phyloP scores from a whole-genome alignment of 2,797 vertebrate species.

The Varecia variegata region DNA sequence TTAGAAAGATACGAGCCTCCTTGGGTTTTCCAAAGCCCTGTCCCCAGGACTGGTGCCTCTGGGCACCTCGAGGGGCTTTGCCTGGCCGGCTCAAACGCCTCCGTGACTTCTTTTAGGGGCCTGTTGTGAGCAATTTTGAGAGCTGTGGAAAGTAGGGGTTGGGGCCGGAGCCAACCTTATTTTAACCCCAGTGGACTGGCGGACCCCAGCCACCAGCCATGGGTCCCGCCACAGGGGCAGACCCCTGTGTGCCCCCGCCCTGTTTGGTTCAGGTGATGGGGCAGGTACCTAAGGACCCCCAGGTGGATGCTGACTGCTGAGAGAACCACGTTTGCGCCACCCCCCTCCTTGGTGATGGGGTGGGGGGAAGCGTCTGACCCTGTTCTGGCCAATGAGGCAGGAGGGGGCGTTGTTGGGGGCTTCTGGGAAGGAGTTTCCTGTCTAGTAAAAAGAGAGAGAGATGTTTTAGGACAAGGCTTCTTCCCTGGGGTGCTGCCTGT shows the following conservation, averaged over 20 bases:
- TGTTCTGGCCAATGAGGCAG: background rate
- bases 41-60: background rate
- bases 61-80: rapidly evolving
- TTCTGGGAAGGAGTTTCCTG: background rate
- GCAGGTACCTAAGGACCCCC: background rate
- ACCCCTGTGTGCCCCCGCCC: background rate
- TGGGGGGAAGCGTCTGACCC: background rate
- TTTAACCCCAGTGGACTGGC: background rate
- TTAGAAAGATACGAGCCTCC: background rate
- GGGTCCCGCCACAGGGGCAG: background rate
- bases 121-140: background rate
- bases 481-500: background rate
- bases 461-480: background rate
- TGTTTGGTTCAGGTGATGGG: background rate
- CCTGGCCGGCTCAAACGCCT: background rate
- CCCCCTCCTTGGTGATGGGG: background rate
- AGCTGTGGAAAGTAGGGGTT: background rate
- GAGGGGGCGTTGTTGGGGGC: background rate
- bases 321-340: background rate
- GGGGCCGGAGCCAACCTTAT: background rate
- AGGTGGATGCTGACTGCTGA: background rate
- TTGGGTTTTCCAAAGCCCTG: background rate
- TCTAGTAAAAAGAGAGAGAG: background rate
- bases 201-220: background rate
- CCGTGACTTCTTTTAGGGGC: background rate